Evolutionary conservation across 2,797 vertebrate species (phyloP), one percentile per base, ranked within the genome.

Genomic region (Melanotaenia maccullochi): DNA sequence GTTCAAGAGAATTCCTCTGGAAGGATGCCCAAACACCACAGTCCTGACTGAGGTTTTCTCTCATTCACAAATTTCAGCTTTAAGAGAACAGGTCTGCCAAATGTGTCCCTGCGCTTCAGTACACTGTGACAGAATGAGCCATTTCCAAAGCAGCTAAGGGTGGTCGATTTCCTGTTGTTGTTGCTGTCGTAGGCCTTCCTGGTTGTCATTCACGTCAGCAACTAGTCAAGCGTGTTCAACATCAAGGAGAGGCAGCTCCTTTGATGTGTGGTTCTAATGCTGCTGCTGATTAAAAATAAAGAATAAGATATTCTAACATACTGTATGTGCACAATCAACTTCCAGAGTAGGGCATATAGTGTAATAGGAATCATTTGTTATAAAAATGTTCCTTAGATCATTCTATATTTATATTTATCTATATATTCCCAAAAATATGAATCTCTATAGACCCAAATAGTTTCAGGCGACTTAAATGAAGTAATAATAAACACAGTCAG

Each of bases 271-370:
- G 55, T 62, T 78, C 76, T 61, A 66, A 9, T 61, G 74, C 70
- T 79, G 74, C 70, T 57, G 65, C 72, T 85, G 83, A 87, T 92
- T 87, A 78, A 78, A 87, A 82, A 75, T 84, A 80, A 75, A 74
- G 57, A 70, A 71, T 75, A 71, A 33, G 33, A 84, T 74, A 67
- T 73, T 33, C 66, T 47, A 67, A 70, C 64, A 76, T 33, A n/a
- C n/a, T n/a, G n/a, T 64, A 83, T 73, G 68, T 40, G 58, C 56
- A n/a, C 65, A 55, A 64, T 44, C 16, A 24, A 70, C 67, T 69
- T 35, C 24, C 56, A 71, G 60, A 18, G 18, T 59, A 16, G 1
- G 22, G 33, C 40, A 65, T 24, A 3, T 24, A 3, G 8, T 32
- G 52, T 24, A 18, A 73, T 40, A 35, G 44, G 54, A 75, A 70